Conservation (phyloP, 2,888 invertebrate genomes). For the Alcis repandata region DNA sequence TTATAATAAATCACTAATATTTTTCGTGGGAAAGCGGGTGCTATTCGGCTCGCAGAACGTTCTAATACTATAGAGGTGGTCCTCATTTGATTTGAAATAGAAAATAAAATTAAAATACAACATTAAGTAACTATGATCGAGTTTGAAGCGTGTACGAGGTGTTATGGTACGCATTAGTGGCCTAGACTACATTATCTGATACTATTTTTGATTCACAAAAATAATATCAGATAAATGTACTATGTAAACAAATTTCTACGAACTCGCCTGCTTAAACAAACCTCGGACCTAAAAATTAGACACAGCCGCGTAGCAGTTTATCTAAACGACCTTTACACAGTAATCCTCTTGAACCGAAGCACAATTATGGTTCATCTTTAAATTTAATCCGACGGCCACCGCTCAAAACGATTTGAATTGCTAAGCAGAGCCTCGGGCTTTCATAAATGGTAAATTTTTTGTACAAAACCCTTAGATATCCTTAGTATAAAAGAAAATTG, state of each 20-base stretch:
- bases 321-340: slow-evolving; percentile 33
- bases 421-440: slow-evolving; percentile 56
- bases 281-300: slow-evolving; percentile 12
- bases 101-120: no score
- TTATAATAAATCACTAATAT: no score
- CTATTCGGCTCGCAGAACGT: no score
- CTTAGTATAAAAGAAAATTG: slow-evolving; percentile 61
- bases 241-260: neutral
- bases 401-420: slow-evolving; percentile 63
- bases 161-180: no score
- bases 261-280: slow-evolving; percentile 5
- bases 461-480: slow-evolving; percentile 54
- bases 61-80: no score
- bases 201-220: no score
- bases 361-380: slow-evolving; percentile 53
- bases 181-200: no score
- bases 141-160: no score
- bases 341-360: slow-evolving; percentile 40
- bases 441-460: slow-evolving; percentile 53
- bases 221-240: no score
- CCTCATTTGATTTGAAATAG: no score
- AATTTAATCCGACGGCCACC: slow-evolving; percentile 52
- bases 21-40: no score
- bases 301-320: slow-evolving; percentile 26
- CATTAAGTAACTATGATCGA: no score